Conservation (phyloP, 2,888 invertebrate species). For the Phoenoteleia sp. region DNA sequence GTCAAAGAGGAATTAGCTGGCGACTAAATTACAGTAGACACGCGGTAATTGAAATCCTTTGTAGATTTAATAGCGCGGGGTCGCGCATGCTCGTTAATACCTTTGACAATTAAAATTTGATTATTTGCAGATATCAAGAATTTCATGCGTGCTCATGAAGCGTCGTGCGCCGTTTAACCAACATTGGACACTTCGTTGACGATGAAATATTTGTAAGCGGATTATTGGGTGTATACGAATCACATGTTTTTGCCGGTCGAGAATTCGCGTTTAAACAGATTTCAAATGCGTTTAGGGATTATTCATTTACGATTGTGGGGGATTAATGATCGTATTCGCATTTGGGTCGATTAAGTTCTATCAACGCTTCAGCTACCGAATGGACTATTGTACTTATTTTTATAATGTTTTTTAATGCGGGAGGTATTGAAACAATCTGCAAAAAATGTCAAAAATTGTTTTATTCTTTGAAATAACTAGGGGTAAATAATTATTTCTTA, state of each 20-base stretch:
- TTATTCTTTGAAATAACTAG: too few species aligned
- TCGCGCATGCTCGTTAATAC: conserved; percentile 38
- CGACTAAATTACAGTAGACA: conserved; percentile 58
- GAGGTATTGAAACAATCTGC: too few species aligned
- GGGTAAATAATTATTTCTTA: too few species aligned
- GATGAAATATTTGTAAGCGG: background rate
- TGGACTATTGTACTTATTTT: too few species aligned
- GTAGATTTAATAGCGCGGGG: conserved; percentile 26
- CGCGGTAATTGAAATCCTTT: conserved; percentile 64
- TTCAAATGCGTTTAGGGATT: background rate
- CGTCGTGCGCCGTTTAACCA: background rate
- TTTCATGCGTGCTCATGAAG: background rate
- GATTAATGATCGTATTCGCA: background rate
- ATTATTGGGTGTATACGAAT: background rate
- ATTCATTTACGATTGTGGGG: background rate
- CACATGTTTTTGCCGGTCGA: background rate
- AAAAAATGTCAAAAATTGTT: too few species aligned
- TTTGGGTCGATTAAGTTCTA: too few species aligned
- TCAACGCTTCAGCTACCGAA: too few species aligned
- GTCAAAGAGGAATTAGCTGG: conserved; percentile 56
- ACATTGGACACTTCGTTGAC: too few species aligned
- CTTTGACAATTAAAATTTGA: conserved; percentile 40
- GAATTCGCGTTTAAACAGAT: background rate
- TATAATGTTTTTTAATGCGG: too few species aligned
- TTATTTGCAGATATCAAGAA: conserved; percentile 5